Evolutionary conservation across 2,797 vertebrate species (phyloP), one percentile per base, ranked within the genome.

Genomic region (Amazona finschi): DNA sequence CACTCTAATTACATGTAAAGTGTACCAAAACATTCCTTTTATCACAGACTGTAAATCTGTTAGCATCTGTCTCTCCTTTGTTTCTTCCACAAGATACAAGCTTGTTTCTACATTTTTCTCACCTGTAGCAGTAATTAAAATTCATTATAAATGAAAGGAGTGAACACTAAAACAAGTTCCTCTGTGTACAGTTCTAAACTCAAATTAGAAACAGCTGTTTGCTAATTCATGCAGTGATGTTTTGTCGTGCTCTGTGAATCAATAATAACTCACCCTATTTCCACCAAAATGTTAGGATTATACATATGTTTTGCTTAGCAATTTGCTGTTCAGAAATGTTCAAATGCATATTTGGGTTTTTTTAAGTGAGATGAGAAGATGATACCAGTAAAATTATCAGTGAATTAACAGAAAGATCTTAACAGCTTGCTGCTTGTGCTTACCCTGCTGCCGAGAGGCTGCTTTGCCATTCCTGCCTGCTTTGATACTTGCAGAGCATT

Each of bases 121-220:
- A 98, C 98, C 98, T 98, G 98, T 98, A 98, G 98, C 98, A 96
- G 98, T 98, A 98, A 98, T 98, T 98, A 98, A 98, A 98, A 98
- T 98, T 98, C 98, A 98, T 98, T 98, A 98, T 98, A 98, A 98
- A 98, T 98, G 98, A 98, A 98, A 98, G 98, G 97, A 98, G 97
- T 97, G 98, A 98, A 97, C 98, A 98, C 97, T 98, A 98, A 98
- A 98, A 98, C 98, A 98, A 98, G 98, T 98, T 98, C 98, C 98
- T 98, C 98, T 98, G 98, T 98, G 98, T 98, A 98, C 98, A 92
- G 97, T 98, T 98, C 98, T 97, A 98, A 98, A 98, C 98, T 98
- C 98, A 98, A 98, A 99, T 98, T 98, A 99, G 98, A 99, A 99
- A 98, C 99, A 99, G 99, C 98, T 99, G 99, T 98, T 98, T 98